Conservation (phyloP, 2,888 invertebrate genomes). For the Osmoderma eremita region DNA sequence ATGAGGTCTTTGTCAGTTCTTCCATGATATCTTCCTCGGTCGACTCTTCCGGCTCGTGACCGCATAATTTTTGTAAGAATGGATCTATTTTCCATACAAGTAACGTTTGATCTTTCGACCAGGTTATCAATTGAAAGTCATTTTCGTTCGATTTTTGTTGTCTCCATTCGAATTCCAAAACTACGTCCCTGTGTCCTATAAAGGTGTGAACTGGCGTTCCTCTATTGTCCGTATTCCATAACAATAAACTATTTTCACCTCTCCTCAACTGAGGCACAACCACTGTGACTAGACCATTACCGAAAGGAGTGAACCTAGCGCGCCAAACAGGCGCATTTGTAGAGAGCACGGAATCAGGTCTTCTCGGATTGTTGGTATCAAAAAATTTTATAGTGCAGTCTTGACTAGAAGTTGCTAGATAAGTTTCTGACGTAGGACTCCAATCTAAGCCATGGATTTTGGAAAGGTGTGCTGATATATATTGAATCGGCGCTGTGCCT, state of each 20-base stretch:
- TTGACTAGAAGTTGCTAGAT: conserved; percentile 91
- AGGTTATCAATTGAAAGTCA: conserved; percentile 89
- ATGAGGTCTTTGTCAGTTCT: conserved; percentile 47
- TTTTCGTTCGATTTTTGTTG: conserved; percentile 69
- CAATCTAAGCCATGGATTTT: conserved; percentile 95
- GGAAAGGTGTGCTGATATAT: conserved; percentile 90
- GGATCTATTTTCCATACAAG: conserved; percentile 92
- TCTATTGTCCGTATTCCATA: conserved; percentile 80
- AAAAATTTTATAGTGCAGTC: conserved; percentile 96
- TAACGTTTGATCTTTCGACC: conserved; percentile 94
- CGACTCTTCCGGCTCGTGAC: conserved; percentile 69
- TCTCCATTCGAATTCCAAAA: conserved; percentile 95
- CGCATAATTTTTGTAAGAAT: conserved; percentile 83
- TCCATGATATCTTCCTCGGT: conserved; percentile 45
- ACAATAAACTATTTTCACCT: conserved; percentile 83
- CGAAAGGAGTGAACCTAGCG: conserved; percentile 87
- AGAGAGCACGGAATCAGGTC: conserved; percentile 85
- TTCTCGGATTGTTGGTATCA: conserved; percentile 85
- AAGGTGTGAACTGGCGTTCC: conserved; percentile 87
- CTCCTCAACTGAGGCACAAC: conserved; percentile 91
- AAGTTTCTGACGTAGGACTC: conserved; percentile 87
- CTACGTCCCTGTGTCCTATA: conserved; percentile 94
- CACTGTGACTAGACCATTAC: conserved; percentile 77
- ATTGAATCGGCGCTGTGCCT: conserved; percentile 86
- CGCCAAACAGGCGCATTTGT: conserved; percentile 92